phyloP scores from a whole-genome alignment of 2,113 vertebrate genomes.

The Brienomyrus brachyistius region DNA sequence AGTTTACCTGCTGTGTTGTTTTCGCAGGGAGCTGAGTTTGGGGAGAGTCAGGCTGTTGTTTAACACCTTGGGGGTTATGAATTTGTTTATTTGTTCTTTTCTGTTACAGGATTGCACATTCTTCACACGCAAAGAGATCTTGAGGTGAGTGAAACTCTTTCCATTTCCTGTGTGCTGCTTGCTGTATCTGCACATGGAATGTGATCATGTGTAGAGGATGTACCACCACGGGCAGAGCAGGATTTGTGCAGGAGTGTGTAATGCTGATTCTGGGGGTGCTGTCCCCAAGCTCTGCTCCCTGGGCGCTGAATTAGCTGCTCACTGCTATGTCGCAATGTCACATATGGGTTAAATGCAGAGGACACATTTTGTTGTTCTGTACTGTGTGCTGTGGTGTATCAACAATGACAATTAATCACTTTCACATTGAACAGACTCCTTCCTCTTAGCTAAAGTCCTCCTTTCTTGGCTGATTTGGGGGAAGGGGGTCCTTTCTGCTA shows the following conservation, averaged over 20 bases:
- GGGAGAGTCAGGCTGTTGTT: neutral
- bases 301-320: too few relatives aligned
- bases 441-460: neutral
- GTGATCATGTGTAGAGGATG: neutral
- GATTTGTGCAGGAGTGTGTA: neutral
- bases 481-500: neutral
- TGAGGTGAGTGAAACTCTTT: constrained; percentile 72
- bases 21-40: neutral
- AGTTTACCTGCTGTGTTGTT: neutral
- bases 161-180: neutral
- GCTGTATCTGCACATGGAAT: neutral
- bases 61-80: neutral
- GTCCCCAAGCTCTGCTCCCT: too few relatives aligned
- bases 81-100: constrained; percentile 22
- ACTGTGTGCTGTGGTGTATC: too few relatives aligned
- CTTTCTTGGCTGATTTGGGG: neutral
- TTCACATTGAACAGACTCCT: neutral
- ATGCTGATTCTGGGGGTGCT: neutral
- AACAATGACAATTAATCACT: too few relatives aligned
- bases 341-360: too few relatives aligned
- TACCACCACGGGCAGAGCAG: neutral
- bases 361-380: too few relatives aligned
- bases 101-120: constrained; percentile 86
- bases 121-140: constrained; percentile 96
- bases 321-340: too few relatives aligned